Percentiles rank a stretch among this genome's conserved stretches.
phyloP scores from a whole-genome alignment of 1,140 invertebrate species.

The Drosophila virilis region DNA sequence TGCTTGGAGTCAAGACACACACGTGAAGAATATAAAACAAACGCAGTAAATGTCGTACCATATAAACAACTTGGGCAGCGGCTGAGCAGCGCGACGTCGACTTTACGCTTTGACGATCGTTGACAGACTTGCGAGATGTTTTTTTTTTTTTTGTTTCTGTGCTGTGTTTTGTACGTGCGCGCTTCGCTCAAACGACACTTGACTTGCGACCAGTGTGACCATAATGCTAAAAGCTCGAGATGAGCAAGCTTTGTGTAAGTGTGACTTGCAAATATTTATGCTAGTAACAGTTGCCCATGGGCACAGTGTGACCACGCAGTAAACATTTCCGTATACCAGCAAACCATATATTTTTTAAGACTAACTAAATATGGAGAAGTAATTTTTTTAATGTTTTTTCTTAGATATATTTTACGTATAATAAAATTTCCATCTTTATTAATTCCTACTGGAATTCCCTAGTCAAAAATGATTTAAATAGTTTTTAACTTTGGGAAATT shows the following conservation, averaged over 20 bases:
- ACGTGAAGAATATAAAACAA: slow-evolving; percentile 32
- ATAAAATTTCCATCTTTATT: too few species aligned
- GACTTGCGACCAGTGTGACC: slow-evolving; percentile 29
- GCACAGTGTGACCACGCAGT: background rate
- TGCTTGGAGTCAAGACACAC: background rate
- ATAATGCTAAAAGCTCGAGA: slow-evolving; percentile 9
- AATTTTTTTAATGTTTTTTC: too few species aligned
- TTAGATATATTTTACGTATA: too few species aligned
- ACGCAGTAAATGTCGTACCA: slow-evolving; percentile 5
- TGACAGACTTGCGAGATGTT: slow-evolving; percentile 35
- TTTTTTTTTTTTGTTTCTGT: slow-evolving; percentile 1
- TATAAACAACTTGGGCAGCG: background rate
- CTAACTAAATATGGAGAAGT: too few species aligned
- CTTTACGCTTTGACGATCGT: slow-evolving; percentile 44
- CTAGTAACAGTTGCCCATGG: background rate
- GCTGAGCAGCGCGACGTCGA: slow-evolving; percentile 7
- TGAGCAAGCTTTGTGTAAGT: background rate
- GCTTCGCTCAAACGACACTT: slow-evolving; percentile 21
- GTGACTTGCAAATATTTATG: background rate
- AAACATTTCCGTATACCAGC: too few species aligned
- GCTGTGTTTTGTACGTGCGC: slow-evolving; percentile 25
- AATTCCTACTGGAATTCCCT: too few species aligned
- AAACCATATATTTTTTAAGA: too few species aligned
- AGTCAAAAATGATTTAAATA: too few species aligned
- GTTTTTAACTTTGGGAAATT: too few species aligned